Evolutionary conservation across 2,113 vertebrate genomes (phyloP).

Genomic region (Dasyornis broadbenti): DNA sequence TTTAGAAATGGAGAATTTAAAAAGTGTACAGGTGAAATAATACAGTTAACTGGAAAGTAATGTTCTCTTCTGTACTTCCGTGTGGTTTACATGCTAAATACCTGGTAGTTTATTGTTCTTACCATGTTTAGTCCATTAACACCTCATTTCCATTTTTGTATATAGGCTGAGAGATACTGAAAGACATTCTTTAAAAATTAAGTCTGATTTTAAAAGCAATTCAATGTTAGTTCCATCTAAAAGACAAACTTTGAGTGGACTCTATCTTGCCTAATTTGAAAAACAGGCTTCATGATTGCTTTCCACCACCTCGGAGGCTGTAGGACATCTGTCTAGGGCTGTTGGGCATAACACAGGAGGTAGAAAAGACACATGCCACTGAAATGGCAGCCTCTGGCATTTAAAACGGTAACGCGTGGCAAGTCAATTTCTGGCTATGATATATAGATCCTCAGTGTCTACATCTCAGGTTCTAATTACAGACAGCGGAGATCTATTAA

Average conservation of each 20-base stretch:
- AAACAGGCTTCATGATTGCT: background rate
- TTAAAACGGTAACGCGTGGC: background rate
- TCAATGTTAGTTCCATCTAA: background rate
- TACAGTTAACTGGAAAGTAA: background rate
- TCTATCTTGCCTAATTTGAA: background rate
- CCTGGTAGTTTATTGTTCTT: background rate
- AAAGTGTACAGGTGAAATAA: background rate
- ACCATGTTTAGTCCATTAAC: background rate
- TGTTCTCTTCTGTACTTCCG: background rate
- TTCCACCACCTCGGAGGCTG: background rate
- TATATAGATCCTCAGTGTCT: background rate
- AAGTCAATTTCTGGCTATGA: background rate
- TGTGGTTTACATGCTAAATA: background rate
- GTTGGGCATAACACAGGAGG: background rate
- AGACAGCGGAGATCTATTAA: background rate
- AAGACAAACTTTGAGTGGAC: background rate
- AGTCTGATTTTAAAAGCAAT: background rate
- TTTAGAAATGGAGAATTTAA: background rate
- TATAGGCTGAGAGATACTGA: background rate
- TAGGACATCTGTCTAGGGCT: background rate
- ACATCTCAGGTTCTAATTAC: background rate
- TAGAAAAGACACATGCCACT: background rate
- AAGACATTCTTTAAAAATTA: background rate
- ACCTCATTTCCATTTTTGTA: background rate
- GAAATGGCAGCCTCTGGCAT: background rate